Percentiles rank a stretch among this genome's conserved stretches.
Evolutionary conservation across 2,888 invertebrate species (phyloP).

Genomic region (Pachymerium ferrugineum): DNA sequence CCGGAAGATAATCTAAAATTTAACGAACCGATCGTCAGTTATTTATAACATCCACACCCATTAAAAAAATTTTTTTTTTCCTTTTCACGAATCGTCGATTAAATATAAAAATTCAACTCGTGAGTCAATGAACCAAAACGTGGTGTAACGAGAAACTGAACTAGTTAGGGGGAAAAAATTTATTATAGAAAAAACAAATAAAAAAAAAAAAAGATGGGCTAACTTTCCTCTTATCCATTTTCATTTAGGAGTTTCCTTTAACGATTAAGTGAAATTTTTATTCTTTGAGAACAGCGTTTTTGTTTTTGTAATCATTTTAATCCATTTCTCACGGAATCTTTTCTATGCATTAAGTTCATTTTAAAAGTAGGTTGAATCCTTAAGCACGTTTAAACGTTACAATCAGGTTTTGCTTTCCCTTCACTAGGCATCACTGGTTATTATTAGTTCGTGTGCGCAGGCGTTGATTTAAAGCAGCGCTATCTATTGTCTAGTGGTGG

Average conservation of each 20-base stretch:
- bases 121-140: slow-evolving; percentile 18
- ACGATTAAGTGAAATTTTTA: neutral
- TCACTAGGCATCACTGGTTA: neutral
- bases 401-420: slow-evolving; percentile 16
- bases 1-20: too few species aligned
- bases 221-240: neutral
- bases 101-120: neutral
- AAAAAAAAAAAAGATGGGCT: neutral
- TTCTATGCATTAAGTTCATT: neutral
- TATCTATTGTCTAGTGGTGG: too few species aligned
- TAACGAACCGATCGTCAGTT: too few species aligned
- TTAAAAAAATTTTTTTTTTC: too few species aligned
- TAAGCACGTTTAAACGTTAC: neutral
- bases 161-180: neutral
- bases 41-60: neutral
- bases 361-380: neutral
- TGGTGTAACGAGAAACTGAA: neutral
- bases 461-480: neutral
- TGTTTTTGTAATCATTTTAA: neutral
- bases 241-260: neutral
- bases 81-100: neutral
- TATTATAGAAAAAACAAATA: neutral
- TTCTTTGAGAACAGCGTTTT: neutral
- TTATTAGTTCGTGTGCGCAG: neutral
- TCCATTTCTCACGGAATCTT: slow-evolving; percentile 8